Evolutionary conservation across 1,140 invertebrate genomes (phyloP).

Genomic region (Pseudomyrmex cubaensis): DNA sequence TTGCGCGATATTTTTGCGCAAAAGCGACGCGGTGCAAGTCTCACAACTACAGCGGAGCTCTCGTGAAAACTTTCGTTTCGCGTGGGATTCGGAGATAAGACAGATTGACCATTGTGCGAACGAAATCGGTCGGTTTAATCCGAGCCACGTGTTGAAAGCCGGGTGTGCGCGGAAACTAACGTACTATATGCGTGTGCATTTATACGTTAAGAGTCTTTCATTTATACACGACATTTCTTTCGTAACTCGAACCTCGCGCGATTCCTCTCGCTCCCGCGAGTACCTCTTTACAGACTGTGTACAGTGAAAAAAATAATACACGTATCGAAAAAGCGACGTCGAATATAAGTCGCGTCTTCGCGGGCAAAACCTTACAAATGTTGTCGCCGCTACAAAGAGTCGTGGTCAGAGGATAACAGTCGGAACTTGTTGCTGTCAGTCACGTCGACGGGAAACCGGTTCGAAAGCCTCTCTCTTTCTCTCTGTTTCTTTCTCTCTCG

Average conservation of each 20-base stretch:
- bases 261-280: neutral
- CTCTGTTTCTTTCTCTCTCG: neutral
- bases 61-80: neutral
- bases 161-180: too few relatives aligned
- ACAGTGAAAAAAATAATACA: neutral
- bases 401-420: conserved; percentile 22
- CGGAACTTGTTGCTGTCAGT: conserved; percentile 54
- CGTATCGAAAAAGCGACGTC: neutral
- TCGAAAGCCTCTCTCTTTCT: neutral
- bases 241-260: neutral
- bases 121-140: conserved; percentile 14
- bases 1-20: conserved; percentile 28
- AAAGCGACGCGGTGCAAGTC: neutral
- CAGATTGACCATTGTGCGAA: conserved; percentile 26
- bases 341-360: conserved; percentile 15
- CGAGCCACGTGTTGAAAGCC: neutral
- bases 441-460: conserved; percentile 47
- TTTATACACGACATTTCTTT: neutral
- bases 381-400: neutral
- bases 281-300: neutral
- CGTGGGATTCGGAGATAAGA: conserved; percentile 1
- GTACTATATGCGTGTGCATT: too few relatives aligned
- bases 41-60: too few relatives aligned
- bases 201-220: neutral
- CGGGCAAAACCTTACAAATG: conserved; percentile 3